Percentiles rank a stretch among this genome's conserved stretches.
phyloP scores from a whole-genome alignment of 2,888 invertebrate genomes.

The Lucinisca nassula region DNA sequence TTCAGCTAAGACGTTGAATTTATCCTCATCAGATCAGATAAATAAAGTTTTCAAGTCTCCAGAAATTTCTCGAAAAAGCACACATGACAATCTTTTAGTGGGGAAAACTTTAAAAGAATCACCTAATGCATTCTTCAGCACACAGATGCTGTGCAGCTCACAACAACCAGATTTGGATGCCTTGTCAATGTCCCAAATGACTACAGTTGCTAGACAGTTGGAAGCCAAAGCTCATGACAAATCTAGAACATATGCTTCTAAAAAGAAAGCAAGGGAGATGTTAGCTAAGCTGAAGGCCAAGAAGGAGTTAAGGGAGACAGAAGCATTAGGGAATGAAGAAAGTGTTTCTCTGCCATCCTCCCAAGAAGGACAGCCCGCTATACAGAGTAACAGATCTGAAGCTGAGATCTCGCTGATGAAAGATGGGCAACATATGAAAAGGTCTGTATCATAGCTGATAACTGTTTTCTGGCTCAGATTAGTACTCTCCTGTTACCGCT shows the following conservation, averaged over 20 bases:
- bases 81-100: not conserved
- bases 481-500: too few relatives aligned
- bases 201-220: conserved; percentile 31
- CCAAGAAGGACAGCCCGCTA: not conserved
- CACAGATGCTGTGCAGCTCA: conserved; percentile 41
- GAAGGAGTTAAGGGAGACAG: conserved; percentile 3
- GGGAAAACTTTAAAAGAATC: not conserved
- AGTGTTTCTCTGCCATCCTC: not conserved
- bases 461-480: too few relatives aligned
- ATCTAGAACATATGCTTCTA: not conserved
- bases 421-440: conserved; percentile 4
- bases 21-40: not conserved
- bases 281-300: conserved; percentile 63
- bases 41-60: conserved; percentile 44
- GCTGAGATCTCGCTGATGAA: conserved; percentile 7
- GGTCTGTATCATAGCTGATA: not conserved
- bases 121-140: conserved; percentile 13
- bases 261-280: conserved; percentile 53
- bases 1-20: not conserved
- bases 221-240: conserved; percentile 41
- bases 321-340: not conserved
- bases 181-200: conserved; percentile 35
- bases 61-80: not conserved
- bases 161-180: conserved; percentile 44
- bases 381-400: not conserved